A percentile compares a stretch with the other conserved stretches of the same genome.
These are phyloP conservation scores for Paracanthobrama guichenoti DNA, from an alignment of 2,113 vertebrate species.

Conservation along the genomic window DNA sequence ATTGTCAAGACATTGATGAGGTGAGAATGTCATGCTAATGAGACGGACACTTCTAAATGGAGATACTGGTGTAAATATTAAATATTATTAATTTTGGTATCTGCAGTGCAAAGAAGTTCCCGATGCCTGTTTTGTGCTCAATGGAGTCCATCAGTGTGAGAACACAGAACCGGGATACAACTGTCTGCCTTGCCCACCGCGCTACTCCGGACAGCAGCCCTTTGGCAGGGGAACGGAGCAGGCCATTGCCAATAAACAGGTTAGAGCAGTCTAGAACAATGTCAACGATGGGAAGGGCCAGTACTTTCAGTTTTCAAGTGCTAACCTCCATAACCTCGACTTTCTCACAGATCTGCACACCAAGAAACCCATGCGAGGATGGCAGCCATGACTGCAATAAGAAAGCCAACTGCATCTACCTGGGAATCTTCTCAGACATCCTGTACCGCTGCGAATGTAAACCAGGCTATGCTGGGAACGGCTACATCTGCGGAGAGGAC, in stretches of 20 bases:
- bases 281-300: neutral
- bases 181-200: conserved; percentile 89
- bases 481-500: conserved; percentile 94
- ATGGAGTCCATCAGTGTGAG: conserved; percentile 88
- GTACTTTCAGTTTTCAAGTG: neutral
- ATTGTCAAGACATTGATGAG: conserved; percentile 92
- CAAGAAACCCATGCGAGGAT: conserved; percentile 92
- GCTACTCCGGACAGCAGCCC: conserved; percentile 90
- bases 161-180: conserved; percentile 96
- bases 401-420: conserved; percentile 95
- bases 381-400: conserved; percentile 94
- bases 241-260: conserved; percentile 92
- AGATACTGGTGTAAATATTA: too few relatives aligned
- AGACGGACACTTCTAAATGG: neutral
- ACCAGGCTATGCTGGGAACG: conserved; percentile 95
- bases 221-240: conserved; percentile 87
- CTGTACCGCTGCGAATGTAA: conserved; percentile 98
- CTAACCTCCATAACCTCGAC: neutral
- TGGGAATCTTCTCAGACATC: conserved; percentile 91
- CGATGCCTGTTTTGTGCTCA: conserved; percentile 87
- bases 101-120: conserved; percentile 86
- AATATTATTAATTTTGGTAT: conserved; percentile 15
- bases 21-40: conserved; percentile 61
- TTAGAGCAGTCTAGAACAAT: conserved; percentile 54
- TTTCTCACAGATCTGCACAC: conserved; percentile 84